Base-by-base conservation (phyloP, 2,888 invertebrate genomes). In the Dinocampus coccinellae region DNA sequence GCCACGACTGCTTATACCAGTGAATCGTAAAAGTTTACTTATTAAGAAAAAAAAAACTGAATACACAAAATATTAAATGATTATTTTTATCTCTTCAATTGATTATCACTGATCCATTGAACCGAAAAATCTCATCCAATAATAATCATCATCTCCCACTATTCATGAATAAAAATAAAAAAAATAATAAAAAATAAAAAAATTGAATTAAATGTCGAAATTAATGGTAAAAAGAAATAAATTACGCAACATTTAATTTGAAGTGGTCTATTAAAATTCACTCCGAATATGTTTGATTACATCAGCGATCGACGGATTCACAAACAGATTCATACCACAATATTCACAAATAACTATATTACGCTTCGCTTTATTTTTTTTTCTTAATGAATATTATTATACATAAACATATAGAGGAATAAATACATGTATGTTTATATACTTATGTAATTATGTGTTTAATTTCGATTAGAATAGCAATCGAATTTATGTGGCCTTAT, bases 1-100 rank as follows among this genome's bases (percentile, higher is more conserved):
- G 93, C 93, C 93, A 93, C 92, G 92, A 92, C 93, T 93, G 93
- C 93, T 88, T n/a, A n/a, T n/a, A n/a, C n/a, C n/a, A n/a, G n/a
- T n/a, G n/a, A n/a, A n/a, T n/a, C n/a, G n/a, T n/a, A n/a, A n/a
- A n/a, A n/a, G n/a, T n/a, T n/a, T n/a, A n/a, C n/a, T n/a, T n/a
- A n/a, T n/a, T n/a, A n/a, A n/a, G n/a, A n/a, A n/a, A n/a, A n/a
- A n/a, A n/a, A n/a, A n/a, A n/a, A n/a, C n/a, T n/a, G n/a, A n/a
- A n/a, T n/a, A n/a, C n/a, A n/a, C n/a, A n/a, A n/a, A n/a, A n/a
- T n/a, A n/a, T n/a, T n/a, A n/a, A n/a, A n/a, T n/a, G n/a, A n/a
- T n/a, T n/a, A n/a, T n/a, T n/a, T n/a, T n/a, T n/a, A n/a, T n/a
- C n/a, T n/a, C n/a, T n/a, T n/a, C n/a, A n/a, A n/a, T n/a, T n/a